Evolutionary conservation across 2,888 invertebrate genomes (phyloP).

Genomic region (Ellobium chinense): DNA sequence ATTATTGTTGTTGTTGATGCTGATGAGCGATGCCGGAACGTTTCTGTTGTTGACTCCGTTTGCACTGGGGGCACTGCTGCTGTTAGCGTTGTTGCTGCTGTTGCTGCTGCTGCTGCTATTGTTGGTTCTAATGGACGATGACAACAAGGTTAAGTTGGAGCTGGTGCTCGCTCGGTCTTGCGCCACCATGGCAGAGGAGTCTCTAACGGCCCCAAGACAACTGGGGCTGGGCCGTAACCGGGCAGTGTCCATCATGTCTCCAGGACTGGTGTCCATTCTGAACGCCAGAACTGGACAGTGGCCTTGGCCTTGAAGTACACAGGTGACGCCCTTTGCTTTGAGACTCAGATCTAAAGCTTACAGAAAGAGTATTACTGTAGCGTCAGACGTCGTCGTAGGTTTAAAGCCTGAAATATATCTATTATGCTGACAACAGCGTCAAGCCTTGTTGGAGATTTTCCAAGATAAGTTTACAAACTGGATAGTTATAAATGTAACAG

Average conservation of each 20-base stretch:
- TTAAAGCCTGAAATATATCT: too few species aligned
- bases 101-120: background rate
- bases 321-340: too few species aligned
- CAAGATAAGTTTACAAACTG: too few species aligned
- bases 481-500: too few species aligned
- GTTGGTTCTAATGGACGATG: background rate
- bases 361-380: too few species aligned
- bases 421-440: too few species aligned
- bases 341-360: too few species aligned
- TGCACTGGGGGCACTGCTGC: background rate
- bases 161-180: background rate
- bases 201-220: background rate
- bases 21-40: background rate
- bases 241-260: background rate
- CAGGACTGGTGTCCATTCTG: constrained; percentile 1
- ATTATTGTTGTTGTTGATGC: background rate
- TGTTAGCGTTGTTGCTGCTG: background rate
- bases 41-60: background rate
- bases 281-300: too few species aligned
- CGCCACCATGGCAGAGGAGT: background rate
- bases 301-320: too few species aligned
- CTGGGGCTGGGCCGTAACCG: background rate
- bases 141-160: background rate
- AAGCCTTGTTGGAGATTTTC: too few species aligned
- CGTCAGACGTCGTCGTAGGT: too few species aligned